Evolutionary conservation across 1,140 invertebrate species (phyloP).

Genomic region (Drosophila repleta): DNA sequence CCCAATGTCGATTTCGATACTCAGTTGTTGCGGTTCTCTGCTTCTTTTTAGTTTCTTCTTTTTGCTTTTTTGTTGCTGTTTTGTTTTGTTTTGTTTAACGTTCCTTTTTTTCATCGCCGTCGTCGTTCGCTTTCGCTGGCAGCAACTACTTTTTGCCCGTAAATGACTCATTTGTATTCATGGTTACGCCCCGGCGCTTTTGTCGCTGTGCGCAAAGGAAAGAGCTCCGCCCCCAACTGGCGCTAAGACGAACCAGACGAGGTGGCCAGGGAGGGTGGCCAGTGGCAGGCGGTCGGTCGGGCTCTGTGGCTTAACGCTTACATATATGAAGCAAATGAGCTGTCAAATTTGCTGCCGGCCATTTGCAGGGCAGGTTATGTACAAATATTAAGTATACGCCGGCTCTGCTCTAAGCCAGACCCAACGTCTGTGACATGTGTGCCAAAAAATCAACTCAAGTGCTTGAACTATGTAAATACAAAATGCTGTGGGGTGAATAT

Average conservation of each 20-base stretch:
- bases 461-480: not conserved
- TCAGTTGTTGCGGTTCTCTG: not conserved
- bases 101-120: not conserved
- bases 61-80: not conserved
- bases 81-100: constrained; percentile 5
- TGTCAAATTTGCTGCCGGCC: constrained; percentile 35
- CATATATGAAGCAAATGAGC: constrained; percentile 33
- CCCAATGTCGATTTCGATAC: constrained; percentile 9
- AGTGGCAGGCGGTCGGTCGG: no score
- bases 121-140: not conserved
- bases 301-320: not conserved
- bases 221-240: not conserved
- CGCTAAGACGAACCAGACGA: not conserved
- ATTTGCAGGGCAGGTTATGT: constrained; percentile 25
- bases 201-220: constrained; percentile 8
- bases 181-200: constrained; percentile 41
- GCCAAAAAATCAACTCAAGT: not conserved
- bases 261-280: no score
- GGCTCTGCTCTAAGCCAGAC: not conserved
- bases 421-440: constrained; percentile 4
- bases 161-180: constrained; percentile 51
- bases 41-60: not conserved
- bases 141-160: constrained; percentile 40
- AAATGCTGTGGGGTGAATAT: no score
- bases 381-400: constrained; percentile 28